These are phyloP conservation scores for Rhinichthys osculus DNA, from an alignment of 2,797 vertebrate species.

Conservation along the genomic window DNA sequence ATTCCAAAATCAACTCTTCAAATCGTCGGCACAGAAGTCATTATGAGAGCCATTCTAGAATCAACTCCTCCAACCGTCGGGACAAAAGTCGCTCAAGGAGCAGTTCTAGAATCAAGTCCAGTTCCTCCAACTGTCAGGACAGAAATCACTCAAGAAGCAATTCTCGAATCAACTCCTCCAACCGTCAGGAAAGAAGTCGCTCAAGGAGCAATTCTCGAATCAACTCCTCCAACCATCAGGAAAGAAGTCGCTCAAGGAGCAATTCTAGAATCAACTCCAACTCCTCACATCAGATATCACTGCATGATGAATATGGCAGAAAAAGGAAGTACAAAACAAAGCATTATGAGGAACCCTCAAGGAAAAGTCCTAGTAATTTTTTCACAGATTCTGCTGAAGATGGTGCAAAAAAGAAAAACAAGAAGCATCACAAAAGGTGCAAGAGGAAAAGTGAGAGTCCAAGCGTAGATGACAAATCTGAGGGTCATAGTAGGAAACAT, in stretches of 20 bases:
- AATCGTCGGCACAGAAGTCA: conserved; percentile 46
- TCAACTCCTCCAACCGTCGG: neutral
- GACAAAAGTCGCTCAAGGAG: conserved; percentile 62
- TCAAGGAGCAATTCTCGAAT: conserved; percentile 68
- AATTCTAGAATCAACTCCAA: conserved; percentile 68
- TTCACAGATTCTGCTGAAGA: conserved; percentile 29
- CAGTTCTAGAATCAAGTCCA: conserved; percentile 61
- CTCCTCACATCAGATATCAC: conserved; percentile 54
- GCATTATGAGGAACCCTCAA: conserved; percentile 82
- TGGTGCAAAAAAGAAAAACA: conserved; percentile 71
- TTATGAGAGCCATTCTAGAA: conserved; percentile 67
- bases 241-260: conserved; percentile 62
- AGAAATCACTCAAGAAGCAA: conserved; percentile 62
- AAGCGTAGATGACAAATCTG: conserved; percentile 83
- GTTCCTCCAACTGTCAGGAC: neutral
- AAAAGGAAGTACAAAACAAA: conserved; percentile 94
- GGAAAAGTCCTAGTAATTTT: conserved; percentile 54
- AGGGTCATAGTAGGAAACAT: conserved; percentile 75
- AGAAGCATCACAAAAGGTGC: conserved; percentile 72
- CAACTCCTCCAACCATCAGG: conserved; percentile 47
- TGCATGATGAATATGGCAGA: conserved; percentile 77
- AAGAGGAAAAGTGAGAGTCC: conserved; percentile 79
- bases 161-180: conserved; percentile 64
- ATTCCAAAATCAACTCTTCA: conserved; percentile 67
- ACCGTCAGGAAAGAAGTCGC: conserved; percentile 39